Percentiles rank a stretch among this genome's conserved stretches.
phyloP scores from a whole-genome alignment of 2,888 invertebrate genomes.

The Parascotia fuliginaria region DNA sequence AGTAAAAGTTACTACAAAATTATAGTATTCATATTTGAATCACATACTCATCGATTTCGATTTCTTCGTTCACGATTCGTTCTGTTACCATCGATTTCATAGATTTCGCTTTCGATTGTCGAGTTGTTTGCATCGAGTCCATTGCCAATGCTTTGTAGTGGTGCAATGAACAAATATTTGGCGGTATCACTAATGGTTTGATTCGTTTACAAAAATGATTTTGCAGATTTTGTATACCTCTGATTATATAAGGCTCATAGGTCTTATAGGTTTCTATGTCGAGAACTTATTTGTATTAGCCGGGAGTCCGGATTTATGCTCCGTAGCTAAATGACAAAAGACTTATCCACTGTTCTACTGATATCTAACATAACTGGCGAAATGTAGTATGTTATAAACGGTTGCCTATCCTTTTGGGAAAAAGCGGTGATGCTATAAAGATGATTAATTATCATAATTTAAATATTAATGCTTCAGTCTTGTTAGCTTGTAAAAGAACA shows the following conservation, averaged over 20 bases:
- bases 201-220: too few relatives aligned
- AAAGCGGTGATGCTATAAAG: too few relatives aligned
- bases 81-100: constrained; percentile 56
- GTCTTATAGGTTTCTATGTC: too few relatives aligned
- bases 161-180: constrained; percentile 43
- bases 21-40: background rate
- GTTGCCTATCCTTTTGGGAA: too few relatives aligned
- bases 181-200: constrained; percentile 20
- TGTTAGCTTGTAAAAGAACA: background rate
- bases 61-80: constrained; percentile 53
- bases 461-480: background rate
- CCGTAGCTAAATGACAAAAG: too few relatives aligned
- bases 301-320: too few relatives aligned
- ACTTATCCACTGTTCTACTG: too few relatives aligned
- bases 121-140: constrained; percentile 55
- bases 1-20: background rate
- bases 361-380: too few relatives aligned
- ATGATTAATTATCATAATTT: background rate
- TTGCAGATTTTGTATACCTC: too few relatives aligned
- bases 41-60: constrained; percentile 48
- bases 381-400: too few relatives aligned
- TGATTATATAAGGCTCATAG: too few relatives aligned
- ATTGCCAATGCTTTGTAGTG: constrained; percentile 63
- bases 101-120: constrained; percentile 75
- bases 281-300: too few relatives aligned